Evolutionary conservation across 2,113 vertebrate species (phyloP).

Genomic region (Bostrychus sinensis): DNA sequence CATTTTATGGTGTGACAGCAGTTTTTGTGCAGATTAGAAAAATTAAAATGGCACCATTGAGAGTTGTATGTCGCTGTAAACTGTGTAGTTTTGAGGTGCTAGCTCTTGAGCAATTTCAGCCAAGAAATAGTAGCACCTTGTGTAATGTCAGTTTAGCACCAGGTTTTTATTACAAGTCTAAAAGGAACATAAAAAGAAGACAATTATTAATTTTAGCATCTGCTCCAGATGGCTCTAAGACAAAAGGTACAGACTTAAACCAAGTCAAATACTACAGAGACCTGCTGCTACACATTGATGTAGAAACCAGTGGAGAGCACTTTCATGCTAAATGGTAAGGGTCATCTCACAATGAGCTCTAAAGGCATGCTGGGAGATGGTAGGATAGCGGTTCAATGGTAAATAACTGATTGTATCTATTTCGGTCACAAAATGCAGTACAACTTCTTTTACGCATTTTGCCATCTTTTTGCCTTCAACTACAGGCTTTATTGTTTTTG

Average conservation of each 20-base stretch:
- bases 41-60: conserved; percentile 78
- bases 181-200: conserved; percentile 36
- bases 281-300: conserved; percentile 72
- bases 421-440: conserved; percentile 55
- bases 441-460: conserved; percentile 56
- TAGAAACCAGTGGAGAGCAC: conserved; percentile 66
- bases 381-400: conserved; percentile 19
- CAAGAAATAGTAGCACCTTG: conserved; percentile 80
- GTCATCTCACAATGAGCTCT: conserved; percentile 70
- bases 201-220: conserved; percentile 71
- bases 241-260: conserved; percentile 61
- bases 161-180: conserved; percentile 64
- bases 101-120: conserved; percentile 66
- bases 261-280: conserved; percentile 57
- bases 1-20: conserved; percentile 44
- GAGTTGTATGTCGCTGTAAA: conserved; percentile 79
- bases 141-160: conserved; percentile 79
- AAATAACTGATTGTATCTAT: conserved; percentile 49
- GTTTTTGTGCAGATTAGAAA: conserved; percentile 61
- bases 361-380: conserved; percentile 71
- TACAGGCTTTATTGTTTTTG: conserved; percentile 74
- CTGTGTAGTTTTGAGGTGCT: conserved; percentile 76
- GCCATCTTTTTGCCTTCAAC: conserved; percentile 35
- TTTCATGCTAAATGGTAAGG: conserved; percentile 73
- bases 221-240: conserved; percentile 58